Percentiles rank a stretch among this genome's conserved stretches.
phyloP scores from a whole-genome alignment of 2,113 vertebrate genomes.

The Ancistrus triradiatus region DNA sequence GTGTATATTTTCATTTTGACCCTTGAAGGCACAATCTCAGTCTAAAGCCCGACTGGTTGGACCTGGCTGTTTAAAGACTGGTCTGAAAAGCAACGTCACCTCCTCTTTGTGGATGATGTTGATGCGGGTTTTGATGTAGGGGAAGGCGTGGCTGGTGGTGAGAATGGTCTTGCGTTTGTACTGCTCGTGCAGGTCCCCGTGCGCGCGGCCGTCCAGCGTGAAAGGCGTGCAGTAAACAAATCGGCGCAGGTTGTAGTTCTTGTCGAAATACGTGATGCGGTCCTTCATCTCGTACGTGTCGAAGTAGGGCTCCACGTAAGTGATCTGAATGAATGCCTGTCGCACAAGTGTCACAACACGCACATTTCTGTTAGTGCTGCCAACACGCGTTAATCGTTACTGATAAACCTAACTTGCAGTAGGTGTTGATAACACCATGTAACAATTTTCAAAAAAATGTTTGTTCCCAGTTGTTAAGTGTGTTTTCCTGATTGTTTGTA shows the following conservation, averaged over 20 bases:
- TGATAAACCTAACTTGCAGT: no score
- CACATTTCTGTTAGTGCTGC: no score
- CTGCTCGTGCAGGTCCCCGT: slow-evolving; percentile 94
- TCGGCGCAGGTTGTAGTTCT: slow-evolving; percentile 95
- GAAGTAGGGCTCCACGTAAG: slow-evolving; percentile 95
- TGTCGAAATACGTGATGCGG: slow-evolving; percentile 97
- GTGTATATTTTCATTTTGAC: no score
- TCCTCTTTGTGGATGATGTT: slow-evolving; percentile 98
- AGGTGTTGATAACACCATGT: no score
- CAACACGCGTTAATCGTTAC: no score
- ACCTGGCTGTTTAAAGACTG: no score
- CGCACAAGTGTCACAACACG: not conserved
- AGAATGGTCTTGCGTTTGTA: slow-evolving; percentile 96
- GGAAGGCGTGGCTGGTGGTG: slow-evolving; percentile 94
- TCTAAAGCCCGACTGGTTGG: no score
- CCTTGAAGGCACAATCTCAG: no score
- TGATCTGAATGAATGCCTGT: slow-evolving; percentile 96
- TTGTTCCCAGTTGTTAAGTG: no score
- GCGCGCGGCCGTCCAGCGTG: slow-evolving; percentile 92
- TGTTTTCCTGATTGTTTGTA: no score
- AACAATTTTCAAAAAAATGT: no score
- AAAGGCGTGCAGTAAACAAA: slow-evolving; percentile 99
- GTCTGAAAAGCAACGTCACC: no score
- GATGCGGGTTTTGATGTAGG: slow-evolving; percentile 98
- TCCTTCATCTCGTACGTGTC: slow-evolving; percentile 99